Evolutionary conservation across 2,797 vertebrate species (phyloP).

Genomic region (Phataginus tricuspis): DNA sequence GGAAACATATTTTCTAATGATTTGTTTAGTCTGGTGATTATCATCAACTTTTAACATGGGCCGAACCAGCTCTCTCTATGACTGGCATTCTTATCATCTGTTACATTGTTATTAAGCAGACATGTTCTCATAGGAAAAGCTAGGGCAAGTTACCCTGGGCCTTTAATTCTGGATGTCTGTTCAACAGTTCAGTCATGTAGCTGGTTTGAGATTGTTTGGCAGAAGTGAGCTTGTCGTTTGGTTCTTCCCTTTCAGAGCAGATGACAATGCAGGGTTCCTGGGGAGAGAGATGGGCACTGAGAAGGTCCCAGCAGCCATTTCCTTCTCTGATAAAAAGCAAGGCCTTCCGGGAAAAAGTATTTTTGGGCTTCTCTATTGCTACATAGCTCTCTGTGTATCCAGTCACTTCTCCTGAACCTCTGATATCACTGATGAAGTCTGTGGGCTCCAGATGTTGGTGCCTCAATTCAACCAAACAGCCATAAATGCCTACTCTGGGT

Average conservation of each 20-base stretch:
- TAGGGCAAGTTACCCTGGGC: neutral
- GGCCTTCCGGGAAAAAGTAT: neutral
- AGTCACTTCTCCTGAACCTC: neutral
- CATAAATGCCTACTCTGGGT: neutral
- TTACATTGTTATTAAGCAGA: slow-evolving; percentile 70
- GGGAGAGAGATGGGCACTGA: neutral
- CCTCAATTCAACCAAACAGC: neutral
- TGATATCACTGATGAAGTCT: neutral
- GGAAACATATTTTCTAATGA: slow-evolving; percentile 51
- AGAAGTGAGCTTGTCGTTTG: neutral
- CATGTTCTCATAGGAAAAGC: slow-evolving; percentile 34
- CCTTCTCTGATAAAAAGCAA: neutral
- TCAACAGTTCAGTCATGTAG: slow-evolving; percentile 48
- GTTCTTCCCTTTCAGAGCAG: neutral
- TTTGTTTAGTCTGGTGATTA: slow-evolving; percentile 75
- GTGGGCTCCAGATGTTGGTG: neutral
- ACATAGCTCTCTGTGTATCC: neutral
- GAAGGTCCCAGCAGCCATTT: neutral
- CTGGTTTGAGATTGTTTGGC: slow-evolving; percentile 12
- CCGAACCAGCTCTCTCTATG: neutral
- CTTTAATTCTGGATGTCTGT: slow-evolving; percentile 52
- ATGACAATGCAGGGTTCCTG: neutral
- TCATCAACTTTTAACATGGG: slow-evolving; percentile 42
- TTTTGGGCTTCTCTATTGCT: neutral
- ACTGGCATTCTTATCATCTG: slow-evolving; percentile 36